phyloP scores from a whole-genome alignment of 2,113 vertebrate genomes.

The Rhabdornis inornatus region DNA sequence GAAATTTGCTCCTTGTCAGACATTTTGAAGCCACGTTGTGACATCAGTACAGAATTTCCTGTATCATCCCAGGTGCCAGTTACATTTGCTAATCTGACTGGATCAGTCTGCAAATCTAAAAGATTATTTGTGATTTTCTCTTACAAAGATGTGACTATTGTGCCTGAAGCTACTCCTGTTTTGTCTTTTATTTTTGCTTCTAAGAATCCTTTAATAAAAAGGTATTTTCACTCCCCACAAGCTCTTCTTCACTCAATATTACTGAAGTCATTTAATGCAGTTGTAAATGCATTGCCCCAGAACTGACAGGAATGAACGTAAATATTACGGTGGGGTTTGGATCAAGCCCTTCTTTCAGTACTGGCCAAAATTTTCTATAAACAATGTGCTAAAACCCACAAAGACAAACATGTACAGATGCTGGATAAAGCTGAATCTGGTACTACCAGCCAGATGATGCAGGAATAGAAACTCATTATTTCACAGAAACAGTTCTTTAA shows the following conservation, averaged over 20 bases:
- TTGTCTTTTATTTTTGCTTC: background rate
- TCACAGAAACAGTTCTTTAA: background rate
- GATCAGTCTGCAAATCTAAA: background rate
- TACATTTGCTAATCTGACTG: background rate
- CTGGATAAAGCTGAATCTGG: background rate
- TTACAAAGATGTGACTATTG: background rate
- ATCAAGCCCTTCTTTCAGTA: background rate
- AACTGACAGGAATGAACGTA: background rate
- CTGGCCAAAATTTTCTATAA: background rate
- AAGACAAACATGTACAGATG: background rate
- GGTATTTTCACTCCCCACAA: background rate
- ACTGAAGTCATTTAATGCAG: background rate
- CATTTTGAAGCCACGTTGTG: background rate
- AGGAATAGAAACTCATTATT: background rate
- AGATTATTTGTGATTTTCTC: background rate
- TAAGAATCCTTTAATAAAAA: background rate
- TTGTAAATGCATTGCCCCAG: background rate
- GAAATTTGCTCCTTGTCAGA: background rate
- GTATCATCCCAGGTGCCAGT: rapidly evolving
- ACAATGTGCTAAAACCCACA: background rate
- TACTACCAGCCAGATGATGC: background rate
- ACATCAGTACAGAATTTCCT: background rate
- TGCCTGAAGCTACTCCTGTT: background rate
- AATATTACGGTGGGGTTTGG: background rate
- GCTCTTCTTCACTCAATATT: background rate